Evolutionary conservation across 2,113 vertebrate species (phyloP).

Genomic region (Aramus guarauna): DNA sequence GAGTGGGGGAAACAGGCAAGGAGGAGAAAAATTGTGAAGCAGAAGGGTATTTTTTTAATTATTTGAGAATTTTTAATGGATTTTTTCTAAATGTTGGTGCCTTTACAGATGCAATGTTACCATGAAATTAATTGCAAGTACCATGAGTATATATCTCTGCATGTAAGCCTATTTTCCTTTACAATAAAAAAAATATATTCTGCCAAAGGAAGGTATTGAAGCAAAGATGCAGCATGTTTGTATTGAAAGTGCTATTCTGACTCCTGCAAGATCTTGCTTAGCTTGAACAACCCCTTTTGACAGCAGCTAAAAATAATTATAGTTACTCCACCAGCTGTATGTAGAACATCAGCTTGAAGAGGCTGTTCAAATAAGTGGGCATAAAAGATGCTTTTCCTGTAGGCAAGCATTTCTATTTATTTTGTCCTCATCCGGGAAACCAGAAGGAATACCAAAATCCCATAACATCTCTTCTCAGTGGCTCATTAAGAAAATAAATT

Average conservation of each 20-base stretch:
- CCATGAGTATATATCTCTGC: not conserved
- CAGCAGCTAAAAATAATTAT: not conserved
- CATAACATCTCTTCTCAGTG: not conserved
- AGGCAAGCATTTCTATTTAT: not conserved
- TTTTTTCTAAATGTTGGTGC: not conserved
- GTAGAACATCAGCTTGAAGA: not conserved
- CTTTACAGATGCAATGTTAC: not conserved
- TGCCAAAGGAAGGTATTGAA: not conserved
- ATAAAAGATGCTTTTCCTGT: not conserved
- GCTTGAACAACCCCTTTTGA: not conserved
- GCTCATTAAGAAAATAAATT: not conserved
- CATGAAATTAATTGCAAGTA: not conserved
- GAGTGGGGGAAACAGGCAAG: not conserved
- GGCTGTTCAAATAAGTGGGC: not conserved
- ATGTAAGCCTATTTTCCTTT: not conserved
- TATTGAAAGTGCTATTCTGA: not conserved
- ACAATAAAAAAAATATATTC: not conserved
- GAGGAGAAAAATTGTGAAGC: not conserved
- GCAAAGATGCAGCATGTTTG: not conserved
- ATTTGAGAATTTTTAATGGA: not conserved
- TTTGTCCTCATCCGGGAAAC: not conserved
- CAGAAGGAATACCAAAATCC: not conserved
- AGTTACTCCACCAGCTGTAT: not conserved
- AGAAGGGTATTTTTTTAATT: not conserved
- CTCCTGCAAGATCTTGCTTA: not conserved